These are phyloP conservation scores for Sturnira hondurensis DNA, from an alignment of 2,113 vertebrate genomes.

Conservation along the genomic window DNA sequence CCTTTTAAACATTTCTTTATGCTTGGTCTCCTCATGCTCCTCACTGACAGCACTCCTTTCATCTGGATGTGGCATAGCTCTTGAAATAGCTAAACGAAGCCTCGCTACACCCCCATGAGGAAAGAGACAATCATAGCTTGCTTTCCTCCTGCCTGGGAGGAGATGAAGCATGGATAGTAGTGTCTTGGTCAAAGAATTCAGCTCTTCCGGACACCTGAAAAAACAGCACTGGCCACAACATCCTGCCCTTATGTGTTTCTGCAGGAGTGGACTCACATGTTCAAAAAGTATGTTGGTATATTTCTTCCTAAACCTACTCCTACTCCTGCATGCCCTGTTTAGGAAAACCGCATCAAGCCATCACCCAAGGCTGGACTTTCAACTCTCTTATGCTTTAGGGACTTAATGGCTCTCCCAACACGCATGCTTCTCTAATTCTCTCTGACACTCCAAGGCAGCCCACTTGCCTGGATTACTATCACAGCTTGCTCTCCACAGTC, in stretches of 20 bases:
- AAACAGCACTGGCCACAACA: neutral
- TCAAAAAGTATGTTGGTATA: neutral
- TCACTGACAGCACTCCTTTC: conserved; percentile 27
- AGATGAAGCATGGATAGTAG: neutral
- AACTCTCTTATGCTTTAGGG: neutral
- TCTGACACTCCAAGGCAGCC: too few relatives aligned
- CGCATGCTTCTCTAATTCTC: rapidly evolving
- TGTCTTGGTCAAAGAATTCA: neutral
- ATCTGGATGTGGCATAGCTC: neutral
- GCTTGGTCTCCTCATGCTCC: conserved; percentile 8
- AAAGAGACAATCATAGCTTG: conserved; percentile 6
- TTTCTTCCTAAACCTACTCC: neutral
- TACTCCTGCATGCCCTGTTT: neutral
- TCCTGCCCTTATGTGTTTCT: rapidly evolving
- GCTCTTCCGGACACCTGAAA: neutral
- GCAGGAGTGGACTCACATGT: neutral
- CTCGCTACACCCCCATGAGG: conserved; percentile 25
- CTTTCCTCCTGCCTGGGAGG: neutral
- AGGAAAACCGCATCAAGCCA: neutral
- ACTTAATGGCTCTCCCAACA: neutral
- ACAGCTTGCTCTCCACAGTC: neutral
- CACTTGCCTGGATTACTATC: neutral
- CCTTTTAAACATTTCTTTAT: conserved; percentile 55
- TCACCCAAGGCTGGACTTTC: neutral
- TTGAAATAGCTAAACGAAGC: conserved; percentile 44